A percentile compares a stretch with the other conserved stretches of the same genome.
phyloP scores from a whole-genome alignment of 2,888 invertebrate genomes.

The Amitus sp. region DNA sequence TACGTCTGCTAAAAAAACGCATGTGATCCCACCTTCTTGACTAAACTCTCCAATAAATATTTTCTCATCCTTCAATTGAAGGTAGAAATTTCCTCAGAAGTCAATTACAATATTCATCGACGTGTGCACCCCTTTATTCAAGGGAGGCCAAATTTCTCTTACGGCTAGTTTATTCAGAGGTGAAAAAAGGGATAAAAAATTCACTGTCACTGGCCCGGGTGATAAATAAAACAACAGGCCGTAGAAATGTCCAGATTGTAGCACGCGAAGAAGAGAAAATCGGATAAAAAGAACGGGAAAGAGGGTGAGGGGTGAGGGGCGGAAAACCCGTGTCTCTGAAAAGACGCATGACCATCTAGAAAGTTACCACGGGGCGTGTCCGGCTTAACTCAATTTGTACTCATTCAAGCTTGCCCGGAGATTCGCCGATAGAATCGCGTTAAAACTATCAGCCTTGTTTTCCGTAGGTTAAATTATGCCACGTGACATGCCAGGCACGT shows the following conservation, averaged over 20 bases:
- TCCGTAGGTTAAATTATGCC: slow-evolving; percentile 40
- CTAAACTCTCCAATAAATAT: too few species aligned
- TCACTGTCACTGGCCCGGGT: neutral
- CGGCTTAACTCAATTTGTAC: slow-evolving; percentile 51
- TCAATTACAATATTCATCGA: too few species aligned
- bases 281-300: slow-evolving; percentile 8
- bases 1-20: too few species aligned
- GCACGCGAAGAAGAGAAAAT: slow-evolving; percentile 6
- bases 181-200: neutral
- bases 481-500: slow-evolving; percentile 34
- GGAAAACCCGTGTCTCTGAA: slow-evolving; percentile 35
- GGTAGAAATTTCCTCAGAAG: too few species aligned
- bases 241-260: slow-evolving; percentile 7
- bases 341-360: slow-evolving; percentile 23
- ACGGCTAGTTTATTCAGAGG: too few species aligned
- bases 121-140: too few species aligned
- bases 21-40: too few species aligned
- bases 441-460: slow-evolving; percentile 43
- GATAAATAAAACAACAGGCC: slow-evolving; percentile 5
- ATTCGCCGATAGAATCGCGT: slow-evolving; percentile 55
- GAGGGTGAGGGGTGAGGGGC: neutral
- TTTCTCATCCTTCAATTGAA: too few species aligned
- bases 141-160: too few species aligned
- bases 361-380: slow-evolving; percentile 35
- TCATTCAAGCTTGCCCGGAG: slow-evolving; percentile 46